phyloP scores from a whole-genome alignment of 2,888 invertebrate genomes.

The Lottia gigantea region DNA sequence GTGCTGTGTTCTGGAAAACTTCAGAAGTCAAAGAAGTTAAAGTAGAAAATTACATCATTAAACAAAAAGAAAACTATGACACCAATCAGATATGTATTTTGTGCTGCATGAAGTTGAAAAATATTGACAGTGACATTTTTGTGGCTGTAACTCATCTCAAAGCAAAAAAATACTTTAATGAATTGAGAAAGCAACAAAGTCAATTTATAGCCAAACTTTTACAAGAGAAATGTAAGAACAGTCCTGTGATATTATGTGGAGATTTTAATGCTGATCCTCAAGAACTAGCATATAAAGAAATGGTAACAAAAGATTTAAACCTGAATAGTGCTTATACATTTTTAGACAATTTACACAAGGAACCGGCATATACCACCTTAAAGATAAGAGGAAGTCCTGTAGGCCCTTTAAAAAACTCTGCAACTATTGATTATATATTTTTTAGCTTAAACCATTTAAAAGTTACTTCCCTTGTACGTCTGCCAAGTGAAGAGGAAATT shows the following conservation, averaged over 20 bases:
- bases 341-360: constrained; percentile 67
- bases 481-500: constrained; percentile 77
- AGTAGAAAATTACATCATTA: constrained; percentile 44
- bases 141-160: constrained; percentile 81
- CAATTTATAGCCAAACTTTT: constrained; percentile 45
- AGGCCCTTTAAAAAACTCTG: constrained; percentile 75
- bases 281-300: constrained; percentile 77
- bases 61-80: constrained; percentile 21
- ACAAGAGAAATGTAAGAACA: constrained; percentile 29
- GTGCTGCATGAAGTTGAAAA: constrained; percentile 67
- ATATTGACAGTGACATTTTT: constrained; percentile 73
- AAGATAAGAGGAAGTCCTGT: constrained; percentile 74
- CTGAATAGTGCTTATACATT: constrained; percentile 65
- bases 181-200: constrained; percentile 54
- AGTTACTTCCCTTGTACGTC: constrained; percentile 73
- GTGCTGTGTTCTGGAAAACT: constrained; percentile 79
- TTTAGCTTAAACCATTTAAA: constrained; percentile 70
- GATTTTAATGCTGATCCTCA: constrained; percentile 82
- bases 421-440: constrained; percentile 78
- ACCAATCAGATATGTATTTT: constrained; percentile 73
- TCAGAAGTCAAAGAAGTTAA: constrained; percentile 74
- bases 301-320: constrained; percentile 60
- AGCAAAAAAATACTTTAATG: constrained; percentile 74
- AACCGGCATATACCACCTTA: constrained; percentile 82
- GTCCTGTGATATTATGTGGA: constrained; percentile 77